Percentiles rank a stretch among this genome's conserved stretches.
These are phyloP conservation scores for Bathybates hornii DNA, from an alignment of 2,113 vertebrate species.

Conservation along the genomic window DNA sequence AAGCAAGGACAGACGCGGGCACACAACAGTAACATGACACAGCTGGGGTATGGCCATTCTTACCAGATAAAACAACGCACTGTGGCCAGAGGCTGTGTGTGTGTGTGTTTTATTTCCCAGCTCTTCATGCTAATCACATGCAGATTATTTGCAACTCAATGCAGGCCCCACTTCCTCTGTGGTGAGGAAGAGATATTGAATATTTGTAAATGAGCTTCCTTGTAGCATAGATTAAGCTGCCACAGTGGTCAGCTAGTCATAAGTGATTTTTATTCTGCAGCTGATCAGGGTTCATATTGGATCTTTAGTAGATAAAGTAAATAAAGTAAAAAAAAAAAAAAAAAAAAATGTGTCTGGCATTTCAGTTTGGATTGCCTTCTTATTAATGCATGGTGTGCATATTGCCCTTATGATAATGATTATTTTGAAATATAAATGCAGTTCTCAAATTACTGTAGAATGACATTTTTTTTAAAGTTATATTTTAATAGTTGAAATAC, in stretches of 20 bases:
- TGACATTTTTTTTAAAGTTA: not conserved
- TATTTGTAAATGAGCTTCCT: slow-evolving; percentile 57
- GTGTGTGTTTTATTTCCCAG: not conserved
- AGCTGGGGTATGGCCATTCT: not conserved
- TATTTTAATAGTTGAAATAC: too few species aligned
- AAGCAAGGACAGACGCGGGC: not conserved
- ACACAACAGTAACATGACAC: not conserved
- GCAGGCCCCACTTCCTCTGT: slow-evolving; percentile 27
- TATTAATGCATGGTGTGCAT: not conserved
- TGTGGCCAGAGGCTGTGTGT: not conserved
- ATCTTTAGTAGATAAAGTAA: not conserved
- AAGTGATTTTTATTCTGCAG: not conserved
- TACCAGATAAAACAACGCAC: not conserved
- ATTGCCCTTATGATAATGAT: not conserved
- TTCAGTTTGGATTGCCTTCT: not conserved
- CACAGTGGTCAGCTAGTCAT: not conserved
- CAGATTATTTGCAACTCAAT: slow-evolving; percentile 63
- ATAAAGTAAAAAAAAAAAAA: not conserved
- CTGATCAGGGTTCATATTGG: not conserved
- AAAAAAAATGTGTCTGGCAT: not conserved
- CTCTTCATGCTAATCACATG: slow-evolving; percentile 43
- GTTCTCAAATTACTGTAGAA: not conserved
- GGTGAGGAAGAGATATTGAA: slow-evolving; percentile 49
- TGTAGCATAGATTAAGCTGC: slow-evolving; percentile 1
- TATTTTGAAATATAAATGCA: not conserved